Conservation (phyloP, 1,140 invertebrate species). For the Batillaria attramentaria region DNA sequence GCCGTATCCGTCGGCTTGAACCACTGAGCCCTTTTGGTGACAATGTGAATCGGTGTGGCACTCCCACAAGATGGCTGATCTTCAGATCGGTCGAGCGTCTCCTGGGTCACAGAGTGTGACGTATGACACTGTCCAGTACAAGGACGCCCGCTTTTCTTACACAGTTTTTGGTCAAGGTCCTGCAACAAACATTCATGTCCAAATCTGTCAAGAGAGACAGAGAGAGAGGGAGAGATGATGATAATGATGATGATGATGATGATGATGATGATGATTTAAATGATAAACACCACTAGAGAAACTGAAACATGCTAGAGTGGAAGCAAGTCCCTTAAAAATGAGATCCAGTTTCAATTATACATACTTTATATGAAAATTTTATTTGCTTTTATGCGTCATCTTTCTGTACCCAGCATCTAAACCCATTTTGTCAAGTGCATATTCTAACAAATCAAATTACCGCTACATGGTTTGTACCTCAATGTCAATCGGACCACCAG, state of each 20-base stretch:
- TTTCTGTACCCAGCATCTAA: not conserved
- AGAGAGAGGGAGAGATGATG: too few species aligned
- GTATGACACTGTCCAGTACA: constrained; percentile 50
- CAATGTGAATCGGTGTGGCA: constrained; percentile 46
- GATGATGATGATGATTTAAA: too few species aligned
- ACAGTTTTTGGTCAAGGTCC: constrained; percentile 53
- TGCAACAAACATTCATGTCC: too few species aligned
- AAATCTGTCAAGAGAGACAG: too few species aligned
- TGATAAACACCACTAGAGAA: too few species aligned
- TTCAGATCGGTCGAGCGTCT: not conserved
- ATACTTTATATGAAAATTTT: not conserved
- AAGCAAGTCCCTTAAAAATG: not conserved
- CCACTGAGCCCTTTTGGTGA: constrained; percentile 55
- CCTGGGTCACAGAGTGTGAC: not conserved
- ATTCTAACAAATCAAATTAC: not conserved
- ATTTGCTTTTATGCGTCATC: not conserved
- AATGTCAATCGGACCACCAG: constrained; percentile 50
- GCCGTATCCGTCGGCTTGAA: constrained; percentile 51
- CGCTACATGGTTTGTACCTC: constrained; percentile 46
- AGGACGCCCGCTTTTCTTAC: constrained; percentile 51
- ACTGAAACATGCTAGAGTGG: too few species aligned
- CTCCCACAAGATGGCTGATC: not conserved
- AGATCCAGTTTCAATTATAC: not conserved
- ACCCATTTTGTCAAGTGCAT: not conserved
- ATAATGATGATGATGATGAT: too few species aligned